Evolutionary conservation across 1,140 invertebrate genomes (phyloP).

Genomic region (Stenopsyche tienmushanensis): DNA sequence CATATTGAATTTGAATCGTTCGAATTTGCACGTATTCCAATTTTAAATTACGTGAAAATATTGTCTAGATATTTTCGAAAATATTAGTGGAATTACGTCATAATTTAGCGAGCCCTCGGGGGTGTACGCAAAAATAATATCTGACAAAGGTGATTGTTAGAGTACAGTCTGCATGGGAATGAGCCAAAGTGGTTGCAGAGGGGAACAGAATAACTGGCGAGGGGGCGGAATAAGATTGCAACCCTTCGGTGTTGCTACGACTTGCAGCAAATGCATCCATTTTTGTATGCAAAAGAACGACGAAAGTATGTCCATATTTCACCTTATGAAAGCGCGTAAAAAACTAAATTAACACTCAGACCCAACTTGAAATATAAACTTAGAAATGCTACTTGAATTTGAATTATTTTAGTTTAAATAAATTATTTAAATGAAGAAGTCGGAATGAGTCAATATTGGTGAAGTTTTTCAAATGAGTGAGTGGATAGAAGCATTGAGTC

Average conservation of each 20-base stretch:
- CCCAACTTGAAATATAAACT: too few species aligned
- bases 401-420: too few species aligned
- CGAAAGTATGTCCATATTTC: neutral
- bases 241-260: conserved; percentile 10
- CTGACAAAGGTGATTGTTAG: conserved; percentile 10
- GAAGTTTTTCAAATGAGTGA: too few species aligned
- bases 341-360: too few species aligned
- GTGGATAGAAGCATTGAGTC: too few species aligned
- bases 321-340: neutral
- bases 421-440: too few species aligned
- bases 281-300: conserved; percentile 10
- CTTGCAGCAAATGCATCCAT: conserved; percentile 16
- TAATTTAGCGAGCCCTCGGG: neutral
- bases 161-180: neutral
- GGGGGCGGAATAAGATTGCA: conserved; percentile 15
- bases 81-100: conserved; percentile 10
- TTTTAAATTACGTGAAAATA: too few species aligned
- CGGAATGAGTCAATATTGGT: too few species aligned
- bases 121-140: conserved; percentile 22
- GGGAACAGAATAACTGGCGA: neutral
- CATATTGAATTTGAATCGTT: too few species aligned
- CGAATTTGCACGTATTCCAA: too few species aligned
- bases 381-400: too few species aligned
- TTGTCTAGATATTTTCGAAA: too few species aligned
- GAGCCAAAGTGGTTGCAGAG: neutral